These are phyloP conservation scores for Buphagus erythrorhynchus DNA, from an alignment of 2,797 vertebrate species.

Conservation along the genomic window DNA sequence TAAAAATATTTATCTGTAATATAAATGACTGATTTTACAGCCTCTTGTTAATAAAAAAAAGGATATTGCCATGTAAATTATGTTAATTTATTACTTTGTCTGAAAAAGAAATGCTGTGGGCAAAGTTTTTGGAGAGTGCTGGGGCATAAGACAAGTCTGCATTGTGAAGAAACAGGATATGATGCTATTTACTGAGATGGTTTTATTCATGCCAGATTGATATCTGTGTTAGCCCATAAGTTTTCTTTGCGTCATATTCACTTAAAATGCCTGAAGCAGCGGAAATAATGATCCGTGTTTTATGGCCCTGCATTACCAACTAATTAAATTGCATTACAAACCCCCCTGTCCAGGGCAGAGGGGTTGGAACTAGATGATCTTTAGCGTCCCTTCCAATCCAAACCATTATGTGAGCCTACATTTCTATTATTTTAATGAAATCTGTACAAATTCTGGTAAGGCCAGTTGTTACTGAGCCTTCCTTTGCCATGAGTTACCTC, in stretches of 20 bases:
- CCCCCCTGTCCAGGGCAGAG: background rate
- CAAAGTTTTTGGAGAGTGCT: background rate
- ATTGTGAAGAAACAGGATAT: conserved; percentile 8
- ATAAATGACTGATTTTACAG: conserved; percentile 14
- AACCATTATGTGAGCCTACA: background rate
- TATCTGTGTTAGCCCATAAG: background rate
- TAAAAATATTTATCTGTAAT: conserved; percentile 23
- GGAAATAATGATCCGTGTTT: background rate
- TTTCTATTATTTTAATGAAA: background rate
- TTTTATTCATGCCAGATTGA: background rate
- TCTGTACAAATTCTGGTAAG: background rate
- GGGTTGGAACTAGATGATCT: background rate
- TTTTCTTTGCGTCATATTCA: background rate
- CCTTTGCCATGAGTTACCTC: background rate
- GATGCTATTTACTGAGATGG: background rate
- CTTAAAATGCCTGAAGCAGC: background rate
- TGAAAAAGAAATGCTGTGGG: background rate
- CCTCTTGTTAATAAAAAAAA: background rate
- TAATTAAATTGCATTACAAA: background rate
- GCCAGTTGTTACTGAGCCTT: background rate
- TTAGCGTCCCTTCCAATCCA: background rate
- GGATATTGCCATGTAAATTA: background rate
- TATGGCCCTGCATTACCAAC: background rate
- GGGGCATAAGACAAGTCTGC: background rate
- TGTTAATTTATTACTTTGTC: conserved; percentile 26